A percentile compares a stretch with the other conserved stretches of the same genome.
These are phyloP conservation scores for Hoplias malabaricus DNA, from an alignment of 2,113 vertebrate genomes.

Conservation along the genomic window DNA sequence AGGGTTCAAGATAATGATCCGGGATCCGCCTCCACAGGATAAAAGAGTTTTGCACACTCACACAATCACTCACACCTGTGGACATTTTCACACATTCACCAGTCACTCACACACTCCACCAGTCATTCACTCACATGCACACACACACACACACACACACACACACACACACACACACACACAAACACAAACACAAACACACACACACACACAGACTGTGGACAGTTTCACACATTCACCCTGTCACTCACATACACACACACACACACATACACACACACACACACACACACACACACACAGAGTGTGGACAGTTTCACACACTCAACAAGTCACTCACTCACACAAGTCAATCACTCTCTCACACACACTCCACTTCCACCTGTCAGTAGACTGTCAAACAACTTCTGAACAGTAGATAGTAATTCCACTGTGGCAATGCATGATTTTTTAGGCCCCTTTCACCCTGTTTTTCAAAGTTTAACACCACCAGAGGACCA, in stretches of 20 bases:
- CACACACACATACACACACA: background rate
- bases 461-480: too few species aligned
- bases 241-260: too few species aligned
- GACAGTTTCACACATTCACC: too few species aligned
- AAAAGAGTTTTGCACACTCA: too few species aligned
- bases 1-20: background rate
- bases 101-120: background rate
- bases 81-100: background rate
- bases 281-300: slow-evolving; percentile 14
- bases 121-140: background rate
- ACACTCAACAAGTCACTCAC: background rate
- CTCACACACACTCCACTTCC: slow-evolving; percentile 20
- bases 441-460: too few species aligned
- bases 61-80: too few species aligned
- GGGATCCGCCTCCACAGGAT: background rate
- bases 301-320: background rate
- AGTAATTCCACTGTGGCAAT: too few species aligned
- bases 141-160: background rate
- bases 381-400: too few species aligned
- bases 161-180: background rate
- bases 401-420: too few species aligned
- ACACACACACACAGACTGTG: slow-evolving; percentile 14
- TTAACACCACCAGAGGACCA: too few species aligned
- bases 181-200: slow-evolving; percentile 11
- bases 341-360: slow-evolving; percentile 10